Evolutionary conservation across 1,140 invertebrate genomes (phyloP).

Genomic region (Bombus confusus): DNA sequence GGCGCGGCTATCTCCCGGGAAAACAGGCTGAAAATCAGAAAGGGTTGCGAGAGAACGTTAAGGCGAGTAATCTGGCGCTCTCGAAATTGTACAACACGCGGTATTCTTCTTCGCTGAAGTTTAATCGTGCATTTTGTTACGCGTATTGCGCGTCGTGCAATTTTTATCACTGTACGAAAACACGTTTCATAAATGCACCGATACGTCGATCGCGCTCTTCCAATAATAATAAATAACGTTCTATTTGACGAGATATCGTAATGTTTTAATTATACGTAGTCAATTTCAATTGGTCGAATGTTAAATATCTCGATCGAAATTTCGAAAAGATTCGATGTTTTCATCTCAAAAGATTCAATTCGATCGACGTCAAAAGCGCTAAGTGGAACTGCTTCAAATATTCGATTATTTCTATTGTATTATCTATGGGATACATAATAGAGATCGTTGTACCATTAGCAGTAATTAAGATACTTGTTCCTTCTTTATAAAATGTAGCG

Average conservation of each 20-base stretch:
- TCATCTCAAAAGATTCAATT: too few species aligned
- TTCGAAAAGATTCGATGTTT: too few species aligned
- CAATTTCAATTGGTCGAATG: neutral
- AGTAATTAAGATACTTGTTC: neutral
- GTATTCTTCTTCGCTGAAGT: neutral
- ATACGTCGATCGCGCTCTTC: neutral
- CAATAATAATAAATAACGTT: neutral
- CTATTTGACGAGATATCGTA: neutral
- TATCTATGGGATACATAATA: neutral
- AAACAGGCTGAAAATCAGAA: neutral
- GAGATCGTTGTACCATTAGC: neutral
- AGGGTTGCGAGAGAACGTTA: neutral
- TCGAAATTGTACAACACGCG: neutral
- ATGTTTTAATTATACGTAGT: neutral
- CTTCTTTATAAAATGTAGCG: neutral
- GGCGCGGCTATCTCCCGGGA: neutral
- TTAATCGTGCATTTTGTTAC: slow-evolving; percentile 12
- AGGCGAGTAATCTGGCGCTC: neutral
- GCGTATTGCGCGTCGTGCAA: neutral
- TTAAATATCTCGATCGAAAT: neutral
- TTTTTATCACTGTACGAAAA: neutral
- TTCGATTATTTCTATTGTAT: neutral
- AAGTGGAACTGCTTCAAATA: neutral
- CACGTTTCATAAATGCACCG: neutral
- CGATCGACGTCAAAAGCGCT: neutral